Base-by-base conservation (phyloP, 2,113 vertebrate species). In the Alces alces region DNA sequence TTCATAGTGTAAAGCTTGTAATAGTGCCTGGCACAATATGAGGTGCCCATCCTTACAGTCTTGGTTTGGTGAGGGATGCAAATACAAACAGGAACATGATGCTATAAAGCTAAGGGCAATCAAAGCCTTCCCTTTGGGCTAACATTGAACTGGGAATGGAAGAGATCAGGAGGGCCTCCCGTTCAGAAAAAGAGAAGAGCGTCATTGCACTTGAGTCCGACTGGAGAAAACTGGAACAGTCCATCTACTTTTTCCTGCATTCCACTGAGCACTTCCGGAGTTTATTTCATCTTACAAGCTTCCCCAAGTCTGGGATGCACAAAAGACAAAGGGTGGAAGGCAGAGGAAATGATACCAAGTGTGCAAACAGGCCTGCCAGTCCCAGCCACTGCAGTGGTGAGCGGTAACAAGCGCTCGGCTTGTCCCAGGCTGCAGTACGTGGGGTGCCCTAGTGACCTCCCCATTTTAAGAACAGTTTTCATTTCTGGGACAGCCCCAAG, bases 181-280 rank as follows among this genome's bases (percentile, higher is more conserved):
- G 39, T 86, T 96, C 66, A 27, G 13, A 83, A 97, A 98, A 93
- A 82, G 2, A 90, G 66, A 60, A 27, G 61, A 4, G 47, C n/a
- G 66, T 61, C 82, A 14, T 2, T 12, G 57, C 23, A 11, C 43
- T 70, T 28, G 78, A 66, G 57, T 86, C 85, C 50, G 45, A 60
- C 43, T 0, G 13, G 86, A 60, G 78, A 89, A 95, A 89, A 91
- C 54, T 83, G 25, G 66, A 89, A 47, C 0, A 0, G 43, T 57
- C 30, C 8, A 54, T 55, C 25, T 33, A 64, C 86, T 95, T 96
- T 97, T 89, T 96, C 82, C 57, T 27, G n/a, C 43, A 23, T 92
- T 87, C 84, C 39, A 28, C 66, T 0, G 11, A 89, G 91, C 28
- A 73, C 70, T 88, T 95, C 30, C 4, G 1, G 52, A 89, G 76